Conservation (phyloP, 30 jellyfish, hydroid and myxozoan genomes). For the Aurelia sp. region DNA sequence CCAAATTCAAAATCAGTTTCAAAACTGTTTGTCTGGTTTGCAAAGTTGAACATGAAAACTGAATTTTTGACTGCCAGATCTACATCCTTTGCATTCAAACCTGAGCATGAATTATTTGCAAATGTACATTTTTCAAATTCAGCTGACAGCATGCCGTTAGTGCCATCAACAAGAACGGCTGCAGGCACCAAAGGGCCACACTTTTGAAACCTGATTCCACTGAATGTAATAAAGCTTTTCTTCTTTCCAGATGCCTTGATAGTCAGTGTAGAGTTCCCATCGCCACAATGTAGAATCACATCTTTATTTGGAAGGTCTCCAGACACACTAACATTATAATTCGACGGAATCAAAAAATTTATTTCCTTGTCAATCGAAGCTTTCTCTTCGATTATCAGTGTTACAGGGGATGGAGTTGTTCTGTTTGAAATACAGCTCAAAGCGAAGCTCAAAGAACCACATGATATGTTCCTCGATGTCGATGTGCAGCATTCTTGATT, state of each 20-base stretch:
- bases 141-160: constrained; percentile 38
- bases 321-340: constrained; percentile 6
- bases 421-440: constrained; percentile 20
- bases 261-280: not conserved
- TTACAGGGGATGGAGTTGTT: not conserved
- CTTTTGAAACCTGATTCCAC: not conserved
- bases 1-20: constrained; percentile 56
- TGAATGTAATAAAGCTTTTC: not conserved
- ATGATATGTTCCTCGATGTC: not conserved
- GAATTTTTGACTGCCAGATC: constrained; percentile 18
- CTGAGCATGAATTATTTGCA: constrained; percentile 51
- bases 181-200: constrained; percentile 68
- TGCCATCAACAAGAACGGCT: constrained; percentile 37
- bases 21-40: constrained; percentile 57
- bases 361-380: not conserved
- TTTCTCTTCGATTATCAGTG: constrained; percentile 2
- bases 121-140: constrained; percentile 57
- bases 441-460: constrained; percentile 12
- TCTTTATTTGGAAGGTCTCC: not conserved
- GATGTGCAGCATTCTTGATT: not conserved
- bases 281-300: not conserved
- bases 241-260: constrained; percentile 1
- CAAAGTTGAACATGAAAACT: constrained; percentile 32
- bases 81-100: constrained; percentile 62
- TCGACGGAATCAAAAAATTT: constrained; percentile 2